Conservation (phyloP, 2,888 invertebrate species). For the Calliphora vomitoria region DNA sequence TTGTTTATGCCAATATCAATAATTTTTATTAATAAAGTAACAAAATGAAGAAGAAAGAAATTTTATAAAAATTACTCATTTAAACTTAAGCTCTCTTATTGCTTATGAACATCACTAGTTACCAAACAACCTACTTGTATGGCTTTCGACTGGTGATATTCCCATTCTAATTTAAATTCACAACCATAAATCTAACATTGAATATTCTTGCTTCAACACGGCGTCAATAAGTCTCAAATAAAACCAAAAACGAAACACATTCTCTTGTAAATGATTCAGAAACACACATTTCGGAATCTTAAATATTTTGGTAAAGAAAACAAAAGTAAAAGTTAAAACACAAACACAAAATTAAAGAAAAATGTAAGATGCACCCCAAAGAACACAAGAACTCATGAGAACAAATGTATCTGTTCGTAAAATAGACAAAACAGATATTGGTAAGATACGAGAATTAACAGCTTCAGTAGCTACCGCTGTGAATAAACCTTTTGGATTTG, state of each 20-base stretch:
- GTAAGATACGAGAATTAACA: slow-evolving; percentile 29
- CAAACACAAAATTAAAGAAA: not conserved
- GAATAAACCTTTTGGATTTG: slow-evolving; percentile 33
- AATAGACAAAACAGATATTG: not conserved
- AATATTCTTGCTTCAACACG: not conserved
- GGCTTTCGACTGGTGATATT: too few relatives aligned
- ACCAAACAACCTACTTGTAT: too few relatives aligned
- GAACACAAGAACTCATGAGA: not conserved
- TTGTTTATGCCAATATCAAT: too few relatives aligned
- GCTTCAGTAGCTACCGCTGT: slow-evolving; percentile 64
- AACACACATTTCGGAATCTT: not conserved
- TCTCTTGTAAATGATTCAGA: not conserved
- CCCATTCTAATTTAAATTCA: too few relatives aligned
- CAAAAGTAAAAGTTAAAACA: slow-evolving; percentile 15
- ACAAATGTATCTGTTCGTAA: too few relatives aligned
- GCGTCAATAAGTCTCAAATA: slow-evolving; percentile 21
- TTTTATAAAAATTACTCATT: too few relatives aligned
- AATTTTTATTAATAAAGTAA: too few relatives aligned
- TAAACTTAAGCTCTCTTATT: too few relatives aligned
- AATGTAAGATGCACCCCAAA: not conserved
- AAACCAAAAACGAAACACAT: not conserved
- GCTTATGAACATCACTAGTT: too few relatives aligned
- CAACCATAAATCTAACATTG: too few relatives aligned
- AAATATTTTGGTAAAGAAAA: slow-evolving; percentile 16
- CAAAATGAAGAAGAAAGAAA: too few relatives aligned